Evolutionary conservation across 64 coral and sea anemone genomes (phyloP).

Genomic region (Dendronephthya gigantea): DNA sequence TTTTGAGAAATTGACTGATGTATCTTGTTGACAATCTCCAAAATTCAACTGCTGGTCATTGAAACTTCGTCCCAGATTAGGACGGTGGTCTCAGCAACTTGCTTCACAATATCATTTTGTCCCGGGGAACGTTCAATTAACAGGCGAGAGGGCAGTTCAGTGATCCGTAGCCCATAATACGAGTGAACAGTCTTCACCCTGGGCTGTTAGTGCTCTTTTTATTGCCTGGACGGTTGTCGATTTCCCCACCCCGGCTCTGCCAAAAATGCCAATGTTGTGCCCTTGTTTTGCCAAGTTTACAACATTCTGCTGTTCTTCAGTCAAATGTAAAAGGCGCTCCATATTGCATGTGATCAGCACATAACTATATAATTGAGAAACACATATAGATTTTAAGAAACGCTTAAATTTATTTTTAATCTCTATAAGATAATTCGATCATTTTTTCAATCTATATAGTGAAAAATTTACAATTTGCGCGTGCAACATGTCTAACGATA

Average conservation of each 20-base stretch:
- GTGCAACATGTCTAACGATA: neutral
- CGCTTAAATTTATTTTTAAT: neutral
- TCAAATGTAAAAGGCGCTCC: constrained; percentile 14
- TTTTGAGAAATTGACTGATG: neutral
- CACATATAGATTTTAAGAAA: neutral
- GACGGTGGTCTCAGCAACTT: neutral
- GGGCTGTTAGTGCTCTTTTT: neutral
- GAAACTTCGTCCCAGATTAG: constrained; percentile 12
- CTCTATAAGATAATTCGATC: neutral
- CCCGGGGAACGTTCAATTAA: neutral
- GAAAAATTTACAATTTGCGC: neutral
- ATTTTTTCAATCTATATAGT: neutral
- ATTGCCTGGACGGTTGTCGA: neutral
- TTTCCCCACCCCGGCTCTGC: neutral
- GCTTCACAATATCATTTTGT: neutral
- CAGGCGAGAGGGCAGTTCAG: neutral
- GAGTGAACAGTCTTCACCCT: constrained; percentile 11
- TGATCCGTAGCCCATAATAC: neutral
- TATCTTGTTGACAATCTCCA: neutral
- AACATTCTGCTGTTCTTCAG: neutral
- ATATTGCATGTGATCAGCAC: no score
- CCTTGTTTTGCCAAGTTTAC: constrained; percentile 1
- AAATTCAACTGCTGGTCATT: neutral
- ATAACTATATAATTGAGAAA: neutral
- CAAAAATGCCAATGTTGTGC: neutral